Percentiles rank a stretch among this genome's conserved stretches.
Conservation (phyloP, 2,888 invertebrate species). For the Portevinia maculata region DNA sequence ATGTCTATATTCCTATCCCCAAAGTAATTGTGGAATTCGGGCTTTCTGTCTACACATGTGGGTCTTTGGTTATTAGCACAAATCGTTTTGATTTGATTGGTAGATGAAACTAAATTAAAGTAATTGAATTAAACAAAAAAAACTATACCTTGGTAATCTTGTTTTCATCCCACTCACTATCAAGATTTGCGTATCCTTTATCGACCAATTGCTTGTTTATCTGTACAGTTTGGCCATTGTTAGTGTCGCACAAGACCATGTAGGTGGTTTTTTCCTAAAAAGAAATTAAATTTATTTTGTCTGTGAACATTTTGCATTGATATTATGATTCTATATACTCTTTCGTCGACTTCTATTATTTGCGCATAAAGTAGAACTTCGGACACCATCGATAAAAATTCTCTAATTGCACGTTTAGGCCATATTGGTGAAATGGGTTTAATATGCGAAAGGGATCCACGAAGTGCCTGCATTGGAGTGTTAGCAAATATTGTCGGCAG, state of each 20-base stretch:
- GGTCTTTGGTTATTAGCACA: too few relatives aligned
- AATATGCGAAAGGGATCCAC: constrained; percentile 78
- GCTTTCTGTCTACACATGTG: too few relatives aligned
- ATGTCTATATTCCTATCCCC: too few relatives aligned
- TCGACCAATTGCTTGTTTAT: constrained; percentile 76
- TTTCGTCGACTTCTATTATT: constrained; percentile 77
- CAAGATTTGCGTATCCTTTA: constrained; percentile 75
- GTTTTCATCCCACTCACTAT: constrained; percentile 75
- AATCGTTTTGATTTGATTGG: too few relatives aligned
- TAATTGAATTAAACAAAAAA: too few relatives aligned
- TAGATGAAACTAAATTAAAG: too few relatives aligned
- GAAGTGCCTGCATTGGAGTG: constrained; percentile 78
- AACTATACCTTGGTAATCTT: constrained; percentile 74
- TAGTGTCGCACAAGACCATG: constrained; percentile 78
- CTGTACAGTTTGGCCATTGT: constrained; percentile 73
- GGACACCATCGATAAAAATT: constrained; percentile 76
- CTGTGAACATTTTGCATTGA: neutral
- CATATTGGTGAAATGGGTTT: constrained; percentile 77
- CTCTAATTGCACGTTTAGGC: constrained; percentile 76
- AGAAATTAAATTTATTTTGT: constrained; percentile 8
- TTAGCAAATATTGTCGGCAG: constrained; percentile 76
- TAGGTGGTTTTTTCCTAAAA: constrained; percentile 76
- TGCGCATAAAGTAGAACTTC: constrained; percentile 77
- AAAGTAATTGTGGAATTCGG: too few relatives aligned
- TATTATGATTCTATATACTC: constrained; percentile 14